Base-by-base conservation (phyloP, 2,888 invertebrate species). In the Ptychoptera contaminata region DNA sequence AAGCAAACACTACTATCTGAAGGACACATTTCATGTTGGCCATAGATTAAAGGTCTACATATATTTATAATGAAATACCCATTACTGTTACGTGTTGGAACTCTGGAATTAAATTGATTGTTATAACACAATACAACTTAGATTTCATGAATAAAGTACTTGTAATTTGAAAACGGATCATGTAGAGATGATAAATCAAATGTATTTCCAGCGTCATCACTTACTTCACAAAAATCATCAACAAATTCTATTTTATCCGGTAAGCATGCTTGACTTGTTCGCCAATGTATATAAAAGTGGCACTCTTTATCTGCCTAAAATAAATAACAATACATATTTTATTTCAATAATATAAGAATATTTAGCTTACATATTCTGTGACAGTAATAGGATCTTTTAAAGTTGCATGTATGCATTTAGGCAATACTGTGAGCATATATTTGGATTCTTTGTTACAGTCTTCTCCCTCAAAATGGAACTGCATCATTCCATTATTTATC, bases 41-140 rank as follows among this genome's bases (percentile, higher is more conserved):
- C 61, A 51, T 65, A 66, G 8, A 62, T 50, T 7, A 65, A 61
- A 0, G 65, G 66, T 44, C 63, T 63, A 45, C 65, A 65, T 10
- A 64, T 53, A 48, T 65, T 65, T 16, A 66, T 58, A 9, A 64
- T 50, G 50, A 64, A 66, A 31, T 49, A 49, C 15, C 37, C 23
- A 37, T 55, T 53, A 1, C 58, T 59, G 41, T 57, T 55, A 1
- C 59, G 57, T 47, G 62, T 58, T 10, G 53, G 48, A 0, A 58
- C 55, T 46, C 58, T 58, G 44, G 14, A 49, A 44, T 43, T 31
- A 41, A 35, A 41, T 42, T 37, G 4, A 12, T 39, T n/a, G 2
- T 16, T 12, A 41, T 16, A 8, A 34, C 16, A 4, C 8, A 37
- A 31, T 23, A 23, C 23, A 5, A 23, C 7, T 23, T 5, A 23